Evolutionary conservation across 2,797 vertebrate genomes (phyloP).

Genomic region (Gadopsis bispinosus): DNA sequence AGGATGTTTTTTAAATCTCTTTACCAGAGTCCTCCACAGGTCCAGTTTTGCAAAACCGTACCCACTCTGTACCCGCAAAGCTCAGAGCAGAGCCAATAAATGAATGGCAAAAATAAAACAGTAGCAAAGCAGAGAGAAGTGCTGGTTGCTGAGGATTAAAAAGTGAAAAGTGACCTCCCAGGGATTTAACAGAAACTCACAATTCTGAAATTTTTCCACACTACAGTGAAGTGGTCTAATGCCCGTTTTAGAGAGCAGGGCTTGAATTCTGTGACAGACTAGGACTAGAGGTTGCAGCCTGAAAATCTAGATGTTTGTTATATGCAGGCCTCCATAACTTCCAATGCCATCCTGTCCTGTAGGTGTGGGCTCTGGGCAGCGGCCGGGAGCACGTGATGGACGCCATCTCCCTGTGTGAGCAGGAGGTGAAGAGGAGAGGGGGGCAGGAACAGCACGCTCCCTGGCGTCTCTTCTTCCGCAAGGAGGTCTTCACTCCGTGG

Average conservation of each 20-base stretch:
- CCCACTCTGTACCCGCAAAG: neutral
- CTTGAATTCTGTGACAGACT: neutral
- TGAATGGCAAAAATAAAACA: no score
- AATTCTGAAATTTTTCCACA: neutral
- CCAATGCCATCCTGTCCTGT: slow-evolving; percentile 5
- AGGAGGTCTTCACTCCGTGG: slow-evolving; percentile 98
- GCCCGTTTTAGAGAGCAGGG: no score
- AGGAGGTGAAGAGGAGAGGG: slow-evolving; percentile 88
- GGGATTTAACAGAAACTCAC: neutral
- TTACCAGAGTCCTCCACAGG: neutral
- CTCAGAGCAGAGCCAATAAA: neutral
- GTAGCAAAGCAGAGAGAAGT: neutral
- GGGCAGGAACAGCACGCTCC: slow-evolving; percentile 91
- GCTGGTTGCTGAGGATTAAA: no score
- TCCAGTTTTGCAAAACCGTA: neutral
- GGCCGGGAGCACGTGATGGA: slow-evolving; percentile 93
- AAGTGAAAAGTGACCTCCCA: no score
- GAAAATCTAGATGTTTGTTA: neutral
- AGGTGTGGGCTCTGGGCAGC: slow-evolving; percentile 94
- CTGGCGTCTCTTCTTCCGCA: slow-evolving; percentile 95
- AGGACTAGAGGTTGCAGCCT: neutral
- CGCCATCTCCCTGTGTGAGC: slow-evolving; percentile 95
- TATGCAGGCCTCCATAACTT: neutral
- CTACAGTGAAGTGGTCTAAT: neutral
- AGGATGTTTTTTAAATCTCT: neutral